Evolutionary conservation across 1,140 invertebrate species (phyloP).

Genomic region (Latrodectus geometricus): DNA sequence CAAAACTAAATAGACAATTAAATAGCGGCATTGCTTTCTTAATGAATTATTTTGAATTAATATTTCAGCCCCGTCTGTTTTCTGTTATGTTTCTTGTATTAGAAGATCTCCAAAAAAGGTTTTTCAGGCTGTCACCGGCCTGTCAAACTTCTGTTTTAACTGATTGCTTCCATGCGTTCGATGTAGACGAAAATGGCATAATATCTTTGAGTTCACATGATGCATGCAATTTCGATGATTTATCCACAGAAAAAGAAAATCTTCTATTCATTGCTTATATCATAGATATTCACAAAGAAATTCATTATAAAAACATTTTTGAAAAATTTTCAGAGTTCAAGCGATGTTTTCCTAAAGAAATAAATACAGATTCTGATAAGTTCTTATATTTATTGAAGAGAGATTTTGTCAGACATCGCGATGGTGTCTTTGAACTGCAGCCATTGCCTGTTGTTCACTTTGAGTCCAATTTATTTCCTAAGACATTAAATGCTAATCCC

Average conservation of each 20-base stretch:
- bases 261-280: neutral
- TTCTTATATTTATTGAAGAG: neutral
- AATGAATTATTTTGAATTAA: neutral
- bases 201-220: neutral
- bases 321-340: neutral
- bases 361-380: neutral
- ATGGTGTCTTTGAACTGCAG: neutral
- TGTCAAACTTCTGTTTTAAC: neutral
- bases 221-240: neutral
- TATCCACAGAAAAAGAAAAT: neutral
- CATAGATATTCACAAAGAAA: neutral
- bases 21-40: neutral
- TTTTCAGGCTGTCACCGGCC: neutral
- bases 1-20: neutral
- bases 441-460: neutral
- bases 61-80: neutral
- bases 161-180: neutral
- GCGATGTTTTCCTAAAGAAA: neutral
- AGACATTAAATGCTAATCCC: too few relatives aligned
- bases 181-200: neutral
- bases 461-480: neutral
- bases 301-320: constrained; percentile 1
- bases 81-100: neutral
- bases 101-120: neutral
- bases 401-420: neutral